phyloP scores from a whole-genome alignment of 2,888 invertebrate genomes.

The Tupiocoris notatus region DNA sequence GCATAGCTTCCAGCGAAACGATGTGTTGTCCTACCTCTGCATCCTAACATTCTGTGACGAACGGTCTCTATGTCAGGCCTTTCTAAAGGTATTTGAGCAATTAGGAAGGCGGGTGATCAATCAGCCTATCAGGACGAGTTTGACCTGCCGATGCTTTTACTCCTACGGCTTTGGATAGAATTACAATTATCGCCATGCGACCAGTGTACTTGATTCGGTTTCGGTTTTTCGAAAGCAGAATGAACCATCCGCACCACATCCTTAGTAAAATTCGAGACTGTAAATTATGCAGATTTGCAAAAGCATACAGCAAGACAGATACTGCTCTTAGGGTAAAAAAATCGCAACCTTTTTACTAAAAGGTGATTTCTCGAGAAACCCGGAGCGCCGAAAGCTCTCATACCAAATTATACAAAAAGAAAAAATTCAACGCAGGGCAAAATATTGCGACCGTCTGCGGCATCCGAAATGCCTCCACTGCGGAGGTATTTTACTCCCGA shows the following conservation, averaged over 20 bases:
- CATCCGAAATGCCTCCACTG: neutral
- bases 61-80: neutral
- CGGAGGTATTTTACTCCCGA: too few relatives aligned
- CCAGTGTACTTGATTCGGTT: too few relatives aligned
- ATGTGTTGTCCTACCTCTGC: neutral
- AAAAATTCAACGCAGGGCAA: neutral
- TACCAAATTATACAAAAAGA: neutral
- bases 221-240: too few relatives aligned
- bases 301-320: too few relatives aligned
- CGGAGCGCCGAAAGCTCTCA: neutral
- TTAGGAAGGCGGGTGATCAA: neutral
- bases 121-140: neutral
- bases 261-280: too few relatives aligned
- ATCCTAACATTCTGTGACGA: neutral
- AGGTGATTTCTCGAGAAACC: slow-evolving; percentile 3
- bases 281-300: too few relatives aligned
- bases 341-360: neutral
- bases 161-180: too few relatives aligned
- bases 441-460: neutral
- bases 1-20: neutral
- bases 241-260: too few relatives aligned
- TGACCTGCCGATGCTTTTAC: neutral
- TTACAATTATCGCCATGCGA: too few relatives aligned
- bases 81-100: neutral
- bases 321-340: neutral